phyloP scores from a whole-genome alignment of 2,113 vertebrate species.

The Scalopus aquaticus region DNA sequence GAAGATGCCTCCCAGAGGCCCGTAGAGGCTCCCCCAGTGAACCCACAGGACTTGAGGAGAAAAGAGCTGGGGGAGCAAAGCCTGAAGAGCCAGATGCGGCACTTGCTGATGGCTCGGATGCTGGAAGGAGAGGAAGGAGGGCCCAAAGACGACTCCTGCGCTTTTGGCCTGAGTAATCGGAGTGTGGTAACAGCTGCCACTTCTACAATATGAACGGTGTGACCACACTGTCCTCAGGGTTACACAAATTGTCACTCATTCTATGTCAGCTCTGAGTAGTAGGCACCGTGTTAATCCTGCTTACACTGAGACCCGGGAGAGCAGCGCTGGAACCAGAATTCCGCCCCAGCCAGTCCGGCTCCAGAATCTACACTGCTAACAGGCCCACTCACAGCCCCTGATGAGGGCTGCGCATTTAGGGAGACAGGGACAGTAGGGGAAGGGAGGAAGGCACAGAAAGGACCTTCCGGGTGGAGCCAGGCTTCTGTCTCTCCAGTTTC shows the following conservation, averaged over 20 bases:
- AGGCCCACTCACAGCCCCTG: accelerated
- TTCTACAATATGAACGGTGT: accelerated
- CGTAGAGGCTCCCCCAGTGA: accelerated
- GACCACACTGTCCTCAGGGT: too few relatives aligned
- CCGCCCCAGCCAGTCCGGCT: not conserved
- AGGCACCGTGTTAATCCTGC: accelerated
- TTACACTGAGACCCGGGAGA: not conserved
- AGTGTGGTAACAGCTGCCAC: too few relatives aligned
- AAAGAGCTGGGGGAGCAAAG: not conserved
- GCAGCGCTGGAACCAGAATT: not conserved
- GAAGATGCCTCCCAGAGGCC: too few relatives aligned
- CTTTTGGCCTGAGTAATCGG: not conserved
- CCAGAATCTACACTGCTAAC: too few relatives aligned
- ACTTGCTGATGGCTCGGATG: not conserved
- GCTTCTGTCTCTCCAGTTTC: not conserved
- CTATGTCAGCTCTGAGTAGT: not conserved
- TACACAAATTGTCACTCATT: not conserved
- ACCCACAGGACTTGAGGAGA: accelerated
- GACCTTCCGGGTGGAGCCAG: accelerated
- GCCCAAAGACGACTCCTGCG: not conserved
- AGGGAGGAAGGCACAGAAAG: too few relatives aligned
- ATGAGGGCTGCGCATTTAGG: not conserved
- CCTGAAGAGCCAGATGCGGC: not conserved
- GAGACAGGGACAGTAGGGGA: not conserved
- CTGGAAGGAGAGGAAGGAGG: not conserved